These are phyloP conservation scores for Atethmia centrago DNA, from an alignment of 2,888 invertebrate species.

Conservation along the genomic window DNA sequence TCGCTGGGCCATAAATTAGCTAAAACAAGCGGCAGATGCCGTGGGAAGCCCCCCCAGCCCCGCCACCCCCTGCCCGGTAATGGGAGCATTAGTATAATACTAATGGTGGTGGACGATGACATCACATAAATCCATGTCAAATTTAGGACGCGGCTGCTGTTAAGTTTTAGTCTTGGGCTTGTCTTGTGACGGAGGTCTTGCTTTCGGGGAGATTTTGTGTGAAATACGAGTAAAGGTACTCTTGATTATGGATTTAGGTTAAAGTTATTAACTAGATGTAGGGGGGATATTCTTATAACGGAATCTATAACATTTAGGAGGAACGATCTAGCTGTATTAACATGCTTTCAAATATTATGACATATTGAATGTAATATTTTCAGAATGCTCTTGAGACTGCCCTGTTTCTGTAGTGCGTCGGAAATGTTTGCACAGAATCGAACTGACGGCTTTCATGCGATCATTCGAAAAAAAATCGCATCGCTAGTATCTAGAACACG, in stretches of 20 bases:
- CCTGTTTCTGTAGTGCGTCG: too few species aligned
- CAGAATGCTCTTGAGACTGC: too few species aligned
- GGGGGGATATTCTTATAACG: not conserved
- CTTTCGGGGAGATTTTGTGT: conserved; percentile 5
- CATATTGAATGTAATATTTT: accelerated
- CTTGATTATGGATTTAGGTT: not conserved
- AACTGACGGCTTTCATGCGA: too few species aligned
- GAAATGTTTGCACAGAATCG: too few species aligned
- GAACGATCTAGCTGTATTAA: too few species aligned
- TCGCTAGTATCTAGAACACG: too few species aligned
- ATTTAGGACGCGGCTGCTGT: conserved; percentile 79
- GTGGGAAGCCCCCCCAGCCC: conserved; percentile 71
- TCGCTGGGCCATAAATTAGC: conserved; percentile 87
- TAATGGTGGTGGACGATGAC: conserved; percentile 89
- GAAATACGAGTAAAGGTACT: not conserved
- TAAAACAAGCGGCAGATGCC: conserved; percentile 90
- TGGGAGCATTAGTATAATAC: conserved; percentile 89
- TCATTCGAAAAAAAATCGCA: too few species aligned
- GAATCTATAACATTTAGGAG: too few species aligned
- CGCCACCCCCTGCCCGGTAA: conserved; percentile 79
- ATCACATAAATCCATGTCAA: conserved; percentile 89
- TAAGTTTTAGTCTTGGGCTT: conserved; percentile 60
- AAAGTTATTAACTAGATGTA: not conserved
- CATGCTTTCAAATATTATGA: not conserved
- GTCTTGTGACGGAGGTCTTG: conserved; percentile 38